Evolutionary conservation across 1,140 invertebrate genomes (phyloP).

Genomic region (Bombus sylvicola): DNA sequence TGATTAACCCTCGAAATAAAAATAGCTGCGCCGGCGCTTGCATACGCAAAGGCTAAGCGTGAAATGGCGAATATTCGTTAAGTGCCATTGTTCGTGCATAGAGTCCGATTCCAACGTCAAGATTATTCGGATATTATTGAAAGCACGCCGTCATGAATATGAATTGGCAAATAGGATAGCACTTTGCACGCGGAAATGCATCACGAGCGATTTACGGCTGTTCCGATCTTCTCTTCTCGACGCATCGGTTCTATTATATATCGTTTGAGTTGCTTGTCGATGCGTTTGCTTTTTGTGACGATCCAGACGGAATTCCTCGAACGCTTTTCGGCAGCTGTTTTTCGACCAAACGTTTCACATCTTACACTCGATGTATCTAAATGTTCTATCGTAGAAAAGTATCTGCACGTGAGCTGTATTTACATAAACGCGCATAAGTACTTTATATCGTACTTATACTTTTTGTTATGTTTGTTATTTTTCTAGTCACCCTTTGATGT

Average conservation of each 20-base stretch:
- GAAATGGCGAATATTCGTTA: constrained; percentile 31
- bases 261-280: background rate
- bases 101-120: constrained; percentile 28
- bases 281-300: background rate
- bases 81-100: constrained; percentile 38
- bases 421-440: background rate
- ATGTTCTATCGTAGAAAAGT: background rate
- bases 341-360: background rate
- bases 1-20: background rate
- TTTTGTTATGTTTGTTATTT: background rate
- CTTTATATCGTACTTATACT: too few species aligned
- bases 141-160: constrained; percentile 40
- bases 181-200: constrained; percentile 28
- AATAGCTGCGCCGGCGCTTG: background rate
- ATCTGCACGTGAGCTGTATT: background rate
- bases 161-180: constrained; percentile 50
- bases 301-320: background rate
- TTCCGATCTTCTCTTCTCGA: background rate
- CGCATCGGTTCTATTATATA: background rate
- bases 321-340: background rate
- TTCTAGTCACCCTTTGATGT: background rate
- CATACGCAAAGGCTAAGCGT: background rate
- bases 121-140: constrained; percentile 48
- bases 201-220: constrained; percentile 32
- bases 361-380: too few species aligned